Base-by-base conservation (phyloP, 2,797 vertebrate genomes). In the Euthynnus affinis region DNA sequence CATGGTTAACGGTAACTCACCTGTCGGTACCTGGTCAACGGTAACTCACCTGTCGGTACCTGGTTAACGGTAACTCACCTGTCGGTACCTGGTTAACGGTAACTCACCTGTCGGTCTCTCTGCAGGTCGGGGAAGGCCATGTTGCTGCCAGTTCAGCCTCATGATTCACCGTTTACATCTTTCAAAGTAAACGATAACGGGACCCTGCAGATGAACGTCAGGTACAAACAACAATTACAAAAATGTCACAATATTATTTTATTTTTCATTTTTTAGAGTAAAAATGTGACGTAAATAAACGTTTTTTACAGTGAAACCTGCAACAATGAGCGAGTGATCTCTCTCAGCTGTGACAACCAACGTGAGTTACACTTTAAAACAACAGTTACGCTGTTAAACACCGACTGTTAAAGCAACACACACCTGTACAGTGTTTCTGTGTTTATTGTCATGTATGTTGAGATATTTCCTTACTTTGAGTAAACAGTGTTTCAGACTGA, bases 271-370 rank as follows among this genome's bases (percentile, higher is more conserved):
- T 20, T 49, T 49, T 20, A 8, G 8, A 49, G 46, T 20, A 20
- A 18, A 20, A 7, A 20, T n/a, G 46, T 20, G 46, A 20, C 3
- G 2, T 6, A 49, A n/a, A 49, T 49, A 49, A 20, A 8, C n/a
- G 14, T 9, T 95, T 93, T 49, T 64, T 57, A 42, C 88, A 99
- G 98, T 88, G 86, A 95, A 56, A 83, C 52, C 13, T 99, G 98
- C 88, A 62, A 55, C 32, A 88, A 93, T 57, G 86, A 94, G 44
- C 73, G 82, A 29, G 89, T 96, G 59, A 80, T 96, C 62, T 90
- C 91, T 13, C 90, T 99, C 68, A 91, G 83, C 17, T 99, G 98
- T 81, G 93, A 96, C 78, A 91, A 91, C 76, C 94, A 96, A 75
- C 37, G 98, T 99, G 92, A 97, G 95, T 91, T 27, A 56, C 27